Conservation (phyloP, 2,113 vertebrate genomes). For the Isurus oxyrinchus region DNA sequence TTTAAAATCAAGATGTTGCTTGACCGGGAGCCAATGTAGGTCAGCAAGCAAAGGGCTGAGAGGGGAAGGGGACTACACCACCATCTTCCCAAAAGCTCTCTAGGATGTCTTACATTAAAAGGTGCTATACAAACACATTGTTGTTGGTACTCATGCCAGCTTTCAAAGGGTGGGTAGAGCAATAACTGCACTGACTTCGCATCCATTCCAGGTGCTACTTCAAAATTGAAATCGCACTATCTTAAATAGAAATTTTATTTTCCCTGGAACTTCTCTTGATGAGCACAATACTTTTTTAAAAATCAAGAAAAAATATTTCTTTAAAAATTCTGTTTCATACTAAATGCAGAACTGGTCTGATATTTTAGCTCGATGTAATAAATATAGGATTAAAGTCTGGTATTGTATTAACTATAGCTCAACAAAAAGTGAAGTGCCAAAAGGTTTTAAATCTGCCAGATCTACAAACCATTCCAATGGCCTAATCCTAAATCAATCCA, state of each 20-base stretch:
- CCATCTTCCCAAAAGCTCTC: no score
- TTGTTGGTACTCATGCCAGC: no score
- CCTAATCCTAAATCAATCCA: background rate
- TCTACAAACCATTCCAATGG: background rate
- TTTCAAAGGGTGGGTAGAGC: background rate
- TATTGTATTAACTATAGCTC: background rate
- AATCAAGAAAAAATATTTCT: background rate
- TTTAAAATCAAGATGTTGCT: background rate
- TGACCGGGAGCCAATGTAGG: background rate
- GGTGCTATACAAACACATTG: no score
- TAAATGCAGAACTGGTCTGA: background rate
- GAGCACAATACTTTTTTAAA: background rate
- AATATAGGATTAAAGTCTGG: background rate
- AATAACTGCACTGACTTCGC: background rate
- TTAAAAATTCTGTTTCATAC: background rate
- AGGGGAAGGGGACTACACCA: background rate
- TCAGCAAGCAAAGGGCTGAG: no score
- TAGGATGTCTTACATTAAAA: no score
- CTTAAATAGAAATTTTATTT: background rate
- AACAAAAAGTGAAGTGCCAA: background rate
- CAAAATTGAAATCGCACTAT: no score
- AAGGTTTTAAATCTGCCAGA: background rate
- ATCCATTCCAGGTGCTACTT: background rate
- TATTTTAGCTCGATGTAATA: background rate
- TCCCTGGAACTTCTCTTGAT: background rate